Evolutionary conservation across 2,113 vertebrate species (phyloP).

Genomic region (Zootoca vivipara): DNA sequence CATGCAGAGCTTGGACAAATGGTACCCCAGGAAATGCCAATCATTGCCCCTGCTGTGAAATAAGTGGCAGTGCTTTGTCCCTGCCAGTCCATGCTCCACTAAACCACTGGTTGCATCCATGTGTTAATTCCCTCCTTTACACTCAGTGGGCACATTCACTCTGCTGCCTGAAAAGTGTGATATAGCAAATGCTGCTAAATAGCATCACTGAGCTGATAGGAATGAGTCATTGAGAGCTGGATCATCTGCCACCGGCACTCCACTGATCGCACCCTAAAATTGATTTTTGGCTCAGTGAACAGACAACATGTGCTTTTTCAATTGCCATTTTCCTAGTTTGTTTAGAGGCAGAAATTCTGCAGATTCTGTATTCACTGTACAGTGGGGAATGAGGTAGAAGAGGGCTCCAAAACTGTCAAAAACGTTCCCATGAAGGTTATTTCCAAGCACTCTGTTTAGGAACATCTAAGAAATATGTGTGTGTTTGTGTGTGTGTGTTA

Average conservation of each 20-base stretch:
- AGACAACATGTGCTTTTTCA: constrained; percentile 2
- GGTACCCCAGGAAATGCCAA: no score
- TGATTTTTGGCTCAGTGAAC: constrained; percentile 21
- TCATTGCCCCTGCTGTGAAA: no score
- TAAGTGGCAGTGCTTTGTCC: no score
- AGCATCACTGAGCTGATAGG: neutral
- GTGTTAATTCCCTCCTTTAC: neutral
- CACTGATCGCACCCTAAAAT: neutral
- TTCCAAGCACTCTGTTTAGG: neutral
- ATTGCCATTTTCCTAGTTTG: neutral
- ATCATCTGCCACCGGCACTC: neutral
- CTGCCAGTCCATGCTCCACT: no score
- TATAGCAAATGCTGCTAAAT: neutral
- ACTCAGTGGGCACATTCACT: neutral
- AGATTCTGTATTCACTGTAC: neutral
- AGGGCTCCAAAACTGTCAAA: no score
- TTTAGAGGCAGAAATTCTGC: neutral
- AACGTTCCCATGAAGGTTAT: no score
- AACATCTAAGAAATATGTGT: neutral
- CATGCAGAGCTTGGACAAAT: no score
- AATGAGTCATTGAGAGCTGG: neutral
- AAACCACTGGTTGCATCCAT: no score
- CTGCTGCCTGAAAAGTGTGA: neutral
- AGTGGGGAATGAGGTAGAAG: no score
- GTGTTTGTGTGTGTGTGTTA: no score